Conservation (phyloP, 2,888 invertebrate species). For the Heteromyza rotundicornis region DNA sequence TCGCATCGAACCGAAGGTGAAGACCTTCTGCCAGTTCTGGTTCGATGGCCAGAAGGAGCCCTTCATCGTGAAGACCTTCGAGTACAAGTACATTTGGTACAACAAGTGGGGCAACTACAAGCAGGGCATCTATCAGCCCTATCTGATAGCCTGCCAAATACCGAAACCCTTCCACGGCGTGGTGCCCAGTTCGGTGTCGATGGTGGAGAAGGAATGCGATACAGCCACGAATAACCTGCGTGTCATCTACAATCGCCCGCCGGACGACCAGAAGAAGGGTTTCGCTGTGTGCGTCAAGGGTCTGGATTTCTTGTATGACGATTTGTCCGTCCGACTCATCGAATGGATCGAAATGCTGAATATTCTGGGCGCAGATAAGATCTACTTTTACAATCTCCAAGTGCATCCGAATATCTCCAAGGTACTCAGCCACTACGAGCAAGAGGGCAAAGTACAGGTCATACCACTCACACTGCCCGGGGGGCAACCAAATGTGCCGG, state of each 20-base stretch:
- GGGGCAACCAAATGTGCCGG: constrained; percentile 87
- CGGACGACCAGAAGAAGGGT: constrained; percentile 69
- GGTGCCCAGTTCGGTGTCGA: constrained; percentile 82
- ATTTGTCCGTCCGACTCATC: constrained; percentile 84
- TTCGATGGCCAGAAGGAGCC: constrained; percentile 84
- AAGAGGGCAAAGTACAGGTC: constrained; percentile 73
- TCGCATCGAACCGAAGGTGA: constrained; percentile 81
- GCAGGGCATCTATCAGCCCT: constrained; percentile 89
- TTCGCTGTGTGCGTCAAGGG: constrained; percentile 95
- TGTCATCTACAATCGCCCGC: constrained; percentile 80
- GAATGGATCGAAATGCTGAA: constrained; percentile 93
- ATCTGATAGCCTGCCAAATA: constrained; percentile 86
- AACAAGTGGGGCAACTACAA: constrained; percentile 94
- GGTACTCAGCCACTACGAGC: constrained; percentile 71
- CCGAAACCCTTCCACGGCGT: constrained; percentile 76
- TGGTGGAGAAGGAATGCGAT: constrained; percentile 85
- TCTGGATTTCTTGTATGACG: constrained; percentile 89
- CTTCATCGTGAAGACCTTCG: constrained; percentile 79
- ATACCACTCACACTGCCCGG: constrained; percentile 86
- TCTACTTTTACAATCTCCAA: constrained; percentile 88
- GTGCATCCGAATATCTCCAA: constrained; percentile 93
- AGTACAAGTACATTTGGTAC: constrained; percentile 94
- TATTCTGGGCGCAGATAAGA: constrained; percentile 87
- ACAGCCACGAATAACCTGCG: constrained; percentile 83
- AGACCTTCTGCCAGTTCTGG: constrained; percentile 89